These are phyloP conservation scores for Polyploca ridens DNA, from an alignment of 2,888 invertebrate genomes.

Conservation along the genomic window DNA sequence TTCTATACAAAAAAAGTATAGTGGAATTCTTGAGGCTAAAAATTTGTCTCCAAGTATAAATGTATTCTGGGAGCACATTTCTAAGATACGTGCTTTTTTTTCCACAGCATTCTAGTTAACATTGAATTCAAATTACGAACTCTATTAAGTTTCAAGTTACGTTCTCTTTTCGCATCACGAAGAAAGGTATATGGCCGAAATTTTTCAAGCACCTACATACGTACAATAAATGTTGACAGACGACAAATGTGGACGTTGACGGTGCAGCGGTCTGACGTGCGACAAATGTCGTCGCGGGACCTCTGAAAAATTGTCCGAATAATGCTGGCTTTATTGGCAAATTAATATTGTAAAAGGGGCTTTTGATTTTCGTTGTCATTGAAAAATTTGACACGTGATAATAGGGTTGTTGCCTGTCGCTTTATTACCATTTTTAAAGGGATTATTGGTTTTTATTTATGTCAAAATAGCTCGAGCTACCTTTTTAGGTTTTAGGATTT, in stretches of 20 bases:
- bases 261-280: conserved; percentile 33
- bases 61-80: no score
- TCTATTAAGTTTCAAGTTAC: background rate
- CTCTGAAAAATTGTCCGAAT: conserved; percentile 53
- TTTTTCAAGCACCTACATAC: background rate
- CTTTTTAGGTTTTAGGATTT: no score
- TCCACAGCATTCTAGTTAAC: no score
- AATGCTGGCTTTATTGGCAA: conserved; percentile 52
- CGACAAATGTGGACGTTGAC: conserved; percentile 54
- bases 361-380: conserved; percentile 46
- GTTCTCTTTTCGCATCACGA: background rate
- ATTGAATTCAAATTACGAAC: no score
- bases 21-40: no score
- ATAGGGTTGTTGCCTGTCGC: background rate
- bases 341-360: conserved; percentile 52
- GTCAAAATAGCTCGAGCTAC: no score
- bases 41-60: no score
- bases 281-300: conserved; percentile 35
- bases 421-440: background rate
- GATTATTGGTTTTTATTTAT: background rate
- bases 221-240: conserved; percentile 34
- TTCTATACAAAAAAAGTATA: no score
- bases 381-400: conserved; percentile 33
- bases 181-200: background rate
- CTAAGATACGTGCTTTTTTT: no score